phyloP scores from a whole-genome alignment of 2,888 invertebrate genomes.

The Digitonthophagus gazella region DNA sequence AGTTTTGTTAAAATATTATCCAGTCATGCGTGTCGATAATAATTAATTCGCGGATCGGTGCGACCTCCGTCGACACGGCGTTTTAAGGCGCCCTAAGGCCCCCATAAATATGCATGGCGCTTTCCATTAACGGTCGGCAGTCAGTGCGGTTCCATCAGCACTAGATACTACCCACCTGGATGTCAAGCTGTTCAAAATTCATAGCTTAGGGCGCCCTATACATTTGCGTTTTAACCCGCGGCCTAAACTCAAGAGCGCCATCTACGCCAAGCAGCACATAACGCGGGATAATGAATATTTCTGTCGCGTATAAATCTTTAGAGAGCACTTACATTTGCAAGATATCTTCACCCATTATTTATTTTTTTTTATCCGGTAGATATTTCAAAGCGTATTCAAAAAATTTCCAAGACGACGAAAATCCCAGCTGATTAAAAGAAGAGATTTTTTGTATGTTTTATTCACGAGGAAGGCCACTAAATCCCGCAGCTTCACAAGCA shows the following conservation, averaged over 20 bases:
- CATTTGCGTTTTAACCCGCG: conserved; percentile 7
- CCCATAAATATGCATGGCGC: conserved; percentile 26
- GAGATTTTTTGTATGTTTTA: neutral
- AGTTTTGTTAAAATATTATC: too few relatives aligned
- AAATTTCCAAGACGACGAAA: neutral
- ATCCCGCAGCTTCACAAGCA: conserved; percentile 3
- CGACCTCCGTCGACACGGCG: neutral
- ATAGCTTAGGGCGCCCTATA: conserved; percentile 12
- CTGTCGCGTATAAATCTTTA: neutral
- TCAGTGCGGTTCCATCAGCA: conserved; percentile 6
- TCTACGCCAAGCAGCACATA: neutral
- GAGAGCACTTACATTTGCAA: neutral
- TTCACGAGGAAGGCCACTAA: neutral
- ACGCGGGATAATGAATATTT: neutral
- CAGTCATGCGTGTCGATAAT: neutral
- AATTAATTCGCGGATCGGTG: neutral
- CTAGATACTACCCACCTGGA: conserved; percentile 22
- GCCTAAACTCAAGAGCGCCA: neutral
- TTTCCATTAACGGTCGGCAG: conserved; percentile 25
- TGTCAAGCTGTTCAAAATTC: conserved; percentile 28
- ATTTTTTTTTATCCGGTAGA: neutral
- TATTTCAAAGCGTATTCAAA: too few relatives aligned
- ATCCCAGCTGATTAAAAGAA: neutral
- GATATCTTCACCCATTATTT: too few relatives aligned
- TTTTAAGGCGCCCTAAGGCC: conserved; percentile 14